phyloP scores from a whole-genome alignment of 2,113 vertebrate genomes.

The Clarias magur region DNA sequence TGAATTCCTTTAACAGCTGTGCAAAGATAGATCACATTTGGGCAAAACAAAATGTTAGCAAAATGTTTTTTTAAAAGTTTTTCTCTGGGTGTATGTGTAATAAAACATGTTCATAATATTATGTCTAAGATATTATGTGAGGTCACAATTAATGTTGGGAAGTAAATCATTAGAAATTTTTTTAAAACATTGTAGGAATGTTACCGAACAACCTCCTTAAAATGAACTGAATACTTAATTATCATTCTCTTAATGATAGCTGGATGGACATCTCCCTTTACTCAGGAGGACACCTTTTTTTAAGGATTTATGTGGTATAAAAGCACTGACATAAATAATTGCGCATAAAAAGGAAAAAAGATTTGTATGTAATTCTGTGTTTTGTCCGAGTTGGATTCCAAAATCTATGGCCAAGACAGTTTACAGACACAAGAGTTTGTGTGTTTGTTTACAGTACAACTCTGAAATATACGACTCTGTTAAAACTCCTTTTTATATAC shows the following conservation, averaged over 20 bases:
- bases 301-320: not conserved
- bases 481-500: no score
- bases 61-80: not conserved
- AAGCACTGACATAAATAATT: no score
- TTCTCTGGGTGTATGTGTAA: not conserved
- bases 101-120: not conserved
- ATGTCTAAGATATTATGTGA: no score
- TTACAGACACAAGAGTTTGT: no score
- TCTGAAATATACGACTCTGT: no score
- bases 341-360: no score
- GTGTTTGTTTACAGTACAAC: no score
- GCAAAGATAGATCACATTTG: not conserved
- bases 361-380: no score
- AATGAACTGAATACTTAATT: not conserved
- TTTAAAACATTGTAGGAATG: not conserved
- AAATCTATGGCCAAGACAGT: no score
- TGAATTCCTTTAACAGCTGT: constrained; percentile 86
- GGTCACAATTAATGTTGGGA: not conserved
- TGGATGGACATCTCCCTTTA: not conserved
- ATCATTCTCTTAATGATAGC: not conserved
- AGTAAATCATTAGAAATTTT: not conserved
- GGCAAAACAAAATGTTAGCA: not conserved
- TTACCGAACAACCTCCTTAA: not conserved
- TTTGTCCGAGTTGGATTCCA: no score
- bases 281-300: not conserved